A percentile compares a stretch with the other conserved stretches of the same genome.
Evolutionary conservation across 2,113 vertebrate species (phyloP).

Genomic region (Panthera leo): DNA sequence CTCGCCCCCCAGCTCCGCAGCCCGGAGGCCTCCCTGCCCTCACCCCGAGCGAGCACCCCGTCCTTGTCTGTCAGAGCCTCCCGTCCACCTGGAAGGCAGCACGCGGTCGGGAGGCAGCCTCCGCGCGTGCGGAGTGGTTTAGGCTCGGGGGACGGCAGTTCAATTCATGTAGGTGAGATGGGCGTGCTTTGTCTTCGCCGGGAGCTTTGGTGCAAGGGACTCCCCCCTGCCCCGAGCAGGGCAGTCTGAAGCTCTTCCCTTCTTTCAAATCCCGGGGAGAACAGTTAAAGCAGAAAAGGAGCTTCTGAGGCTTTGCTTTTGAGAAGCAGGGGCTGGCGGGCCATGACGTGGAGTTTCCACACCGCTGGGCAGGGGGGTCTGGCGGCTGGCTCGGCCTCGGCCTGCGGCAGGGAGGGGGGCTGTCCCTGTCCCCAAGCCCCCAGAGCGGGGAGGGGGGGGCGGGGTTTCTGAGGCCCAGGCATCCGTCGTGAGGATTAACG

Average conservation of each 20-base stretch:
- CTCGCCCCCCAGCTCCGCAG: fast-evolving
- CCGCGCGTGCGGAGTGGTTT: fast-evolving
- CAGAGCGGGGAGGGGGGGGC: fast-evolving
- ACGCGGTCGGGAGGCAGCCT: fast-evolving
- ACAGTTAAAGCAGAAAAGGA: no score
- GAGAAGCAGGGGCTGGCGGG: neutral
- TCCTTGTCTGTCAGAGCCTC: fast-evolving
- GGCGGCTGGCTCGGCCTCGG: neutral
- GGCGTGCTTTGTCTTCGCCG: fast-evolving
- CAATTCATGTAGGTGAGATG: fast-evolving
- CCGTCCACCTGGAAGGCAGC: fast-evolving
- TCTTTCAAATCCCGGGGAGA: neutral
- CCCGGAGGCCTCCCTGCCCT: neutral
- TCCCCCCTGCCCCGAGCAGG: fast-evolving
- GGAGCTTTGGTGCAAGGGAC: fast-evolving
- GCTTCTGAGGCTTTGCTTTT: neutral
- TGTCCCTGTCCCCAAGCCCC: neutral
- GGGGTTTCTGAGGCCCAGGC: neutral
- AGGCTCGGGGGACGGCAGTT: neutral
- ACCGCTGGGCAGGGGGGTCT: neutral
- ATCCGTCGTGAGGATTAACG: fast-evolving
- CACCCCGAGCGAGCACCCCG: fast-evolving
- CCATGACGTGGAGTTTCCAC: neutral
- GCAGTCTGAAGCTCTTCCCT: fast-evolving
- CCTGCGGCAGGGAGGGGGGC: neutral